Conservation (phyloP, 2,797 vertebrate genomes). For the Centropyge bicolor region DNA sequence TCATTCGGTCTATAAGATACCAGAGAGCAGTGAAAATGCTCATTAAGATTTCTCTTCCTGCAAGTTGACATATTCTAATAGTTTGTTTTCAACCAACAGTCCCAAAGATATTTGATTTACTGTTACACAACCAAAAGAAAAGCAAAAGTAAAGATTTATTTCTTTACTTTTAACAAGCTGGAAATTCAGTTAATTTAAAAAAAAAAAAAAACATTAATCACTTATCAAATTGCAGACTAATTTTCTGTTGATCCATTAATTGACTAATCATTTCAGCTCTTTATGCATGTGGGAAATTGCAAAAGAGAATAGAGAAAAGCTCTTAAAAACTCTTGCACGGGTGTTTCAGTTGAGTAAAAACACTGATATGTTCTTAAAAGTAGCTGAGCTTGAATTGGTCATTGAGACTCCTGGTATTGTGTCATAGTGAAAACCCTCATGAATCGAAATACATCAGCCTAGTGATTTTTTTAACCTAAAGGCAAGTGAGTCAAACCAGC, state of each 20-base stretch:
- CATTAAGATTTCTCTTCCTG: background rate
- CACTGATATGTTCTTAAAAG: background rate
- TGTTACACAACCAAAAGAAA: constrained; percentile 3
- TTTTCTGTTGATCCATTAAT: background rate
- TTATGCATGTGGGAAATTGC: background rate
- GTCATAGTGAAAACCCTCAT: constrained; percentile 20
- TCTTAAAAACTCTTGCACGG: background rate
- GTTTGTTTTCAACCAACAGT: background rate
- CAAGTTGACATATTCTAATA: background rate
- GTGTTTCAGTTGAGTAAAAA: constrained; percentile 7
- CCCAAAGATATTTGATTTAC: background rate
- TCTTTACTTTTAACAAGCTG: too few relatives aligned
- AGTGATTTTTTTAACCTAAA: constrained; percentile 17
- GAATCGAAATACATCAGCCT: constrained; percentile 22
- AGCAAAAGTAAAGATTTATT: too few relatives aligned
- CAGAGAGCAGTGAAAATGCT: background rate
- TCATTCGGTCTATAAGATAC: background rate
- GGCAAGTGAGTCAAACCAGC: constrained; percentile 36
- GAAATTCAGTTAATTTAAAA: too few relatives aligned
- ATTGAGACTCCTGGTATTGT: constrained; percentile 14
- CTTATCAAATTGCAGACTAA: background rate
- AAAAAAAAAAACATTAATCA: background rate
- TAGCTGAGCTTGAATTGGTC: constrained; percentile 9
- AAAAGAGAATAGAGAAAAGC: background rate
- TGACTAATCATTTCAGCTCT: background rate